Percentiles rank a stretch among this genome's conserved stretches.
These are phyloP conservation scores for Sinonovacula constricta DNA, from an alignment of 1,140 invertebrate genomes.

Conservation along the genomic window DNA sequence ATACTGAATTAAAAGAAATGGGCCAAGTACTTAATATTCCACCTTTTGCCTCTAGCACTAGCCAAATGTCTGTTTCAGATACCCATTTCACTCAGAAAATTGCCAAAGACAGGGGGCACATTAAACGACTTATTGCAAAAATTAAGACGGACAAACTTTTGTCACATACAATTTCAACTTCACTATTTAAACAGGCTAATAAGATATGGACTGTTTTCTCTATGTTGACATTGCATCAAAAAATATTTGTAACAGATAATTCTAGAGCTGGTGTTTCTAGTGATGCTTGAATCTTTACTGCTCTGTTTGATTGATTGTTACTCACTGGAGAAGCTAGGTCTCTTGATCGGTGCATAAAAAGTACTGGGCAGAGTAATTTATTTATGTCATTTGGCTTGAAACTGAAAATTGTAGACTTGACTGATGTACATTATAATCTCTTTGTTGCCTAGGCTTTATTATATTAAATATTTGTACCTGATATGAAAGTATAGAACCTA, in stretches of 20 bases:
- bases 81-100: slow-evolving; percentile 46
- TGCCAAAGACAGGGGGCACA: slow-evolving; percentile 55
- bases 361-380: no score
- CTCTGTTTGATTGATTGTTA: no score
- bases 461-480: no score
- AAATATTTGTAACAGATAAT: slow-evolving; percentile 50
- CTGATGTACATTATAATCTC: no score
- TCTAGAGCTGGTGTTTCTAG: no score
- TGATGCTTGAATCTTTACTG: no score
- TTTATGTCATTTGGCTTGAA: no score
- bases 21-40: slow-evolving; percentile 10
- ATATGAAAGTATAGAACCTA: no score
- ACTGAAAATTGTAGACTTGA: no score
- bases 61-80: slow-evolving; percentile 32
- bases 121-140: slow-evolving; percentile 54
- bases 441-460: no score
- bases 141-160: slow-evolving; percentile 55
- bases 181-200: slow-evolving; percentile 54
- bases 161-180: slow-evolving; percentile 41
- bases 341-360: no score
- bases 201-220: slow-evolving; percentile 56
- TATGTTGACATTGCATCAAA: slow-evolving; percentile 50
- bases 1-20: not conserved
- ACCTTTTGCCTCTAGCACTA: not conserved
- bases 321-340: no score